Conservation (phyloP, 1,140 invertebrate genomes). For the Magallana ariakensis region DNA sequence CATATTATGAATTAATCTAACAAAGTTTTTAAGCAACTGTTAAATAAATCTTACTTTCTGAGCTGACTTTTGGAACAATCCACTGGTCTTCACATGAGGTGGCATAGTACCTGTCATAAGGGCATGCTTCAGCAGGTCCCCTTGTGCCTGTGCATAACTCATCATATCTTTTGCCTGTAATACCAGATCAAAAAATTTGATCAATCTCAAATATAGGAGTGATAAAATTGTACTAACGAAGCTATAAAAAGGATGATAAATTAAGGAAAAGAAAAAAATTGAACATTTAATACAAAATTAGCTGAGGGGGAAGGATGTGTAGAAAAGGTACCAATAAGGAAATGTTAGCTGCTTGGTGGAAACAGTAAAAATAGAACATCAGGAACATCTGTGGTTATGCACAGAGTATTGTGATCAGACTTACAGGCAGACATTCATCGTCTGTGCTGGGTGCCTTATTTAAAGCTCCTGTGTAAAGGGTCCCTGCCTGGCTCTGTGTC, state of each 20-base stretch:
- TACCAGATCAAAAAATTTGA: too few species aligned
- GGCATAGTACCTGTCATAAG: slow-evolving; percentile 36
- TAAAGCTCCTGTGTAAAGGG: neutral
- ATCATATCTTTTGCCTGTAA: slow-evolving; percentile 39
- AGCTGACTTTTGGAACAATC: neutral
- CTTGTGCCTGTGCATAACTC: slow-evolving; percentile 31
- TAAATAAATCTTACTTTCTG: slow-evolving; percentile 4
- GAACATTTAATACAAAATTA: too few species aligned
- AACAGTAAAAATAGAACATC: too few species aligned
- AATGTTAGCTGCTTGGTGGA: too few species aligned
- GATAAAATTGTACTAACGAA: too few species aligned
- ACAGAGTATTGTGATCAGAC: neutral
- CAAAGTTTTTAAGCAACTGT: neutral
- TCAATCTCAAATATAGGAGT: too few species aligned
- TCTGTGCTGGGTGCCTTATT: neutral
- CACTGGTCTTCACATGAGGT: neutral
- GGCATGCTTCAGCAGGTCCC: slow-evolving; percentile 33
- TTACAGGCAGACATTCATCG: slow-evolving; percentile 1
- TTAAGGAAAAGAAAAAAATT: too few species aligned
- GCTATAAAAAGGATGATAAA: too few species aligned
- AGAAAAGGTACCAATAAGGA: too few species aligned
- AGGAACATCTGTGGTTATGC: too few species aligned
- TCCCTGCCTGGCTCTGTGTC: neutral
- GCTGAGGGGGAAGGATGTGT: too few species aligned
- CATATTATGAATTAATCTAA: neutral